Conservation (phyloP, 2,888 invertebrate genomes). For the Lepidocyrtinus sp. region DNA sequence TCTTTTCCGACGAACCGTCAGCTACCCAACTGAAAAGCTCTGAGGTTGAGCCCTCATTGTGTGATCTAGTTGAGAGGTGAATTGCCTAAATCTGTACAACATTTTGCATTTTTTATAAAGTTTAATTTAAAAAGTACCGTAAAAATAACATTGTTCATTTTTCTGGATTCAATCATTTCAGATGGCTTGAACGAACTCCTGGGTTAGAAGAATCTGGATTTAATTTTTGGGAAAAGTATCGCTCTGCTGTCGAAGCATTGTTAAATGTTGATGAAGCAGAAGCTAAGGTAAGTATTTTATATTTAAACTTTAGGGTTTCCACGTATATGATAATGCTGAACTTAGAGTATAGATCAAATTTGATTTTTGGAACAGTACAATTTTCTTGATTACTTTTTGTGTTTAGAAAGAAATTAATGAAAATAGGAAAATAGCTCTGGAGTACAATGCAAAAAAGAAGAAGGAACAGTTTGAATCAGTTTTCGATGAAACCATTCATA, state of each 20-base stretch:
- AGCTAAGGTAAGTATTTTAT: conserved; percentile 78
- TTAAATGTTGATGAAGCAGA: conserved; percentile 79
- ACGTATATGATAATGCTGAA: neutral
- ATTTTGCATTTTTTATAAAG: too few species aligned
- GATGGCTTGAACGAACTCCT: conserved; percentile 95
- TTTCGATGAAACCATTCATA: conserved; percentile 88
- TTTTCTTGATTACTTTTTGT: neutral
- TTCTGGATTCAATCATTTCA: conserved; percentile 28
- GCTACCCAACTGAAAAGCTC: conserved; percentile 78
- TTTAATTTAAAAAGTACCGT: neutral
- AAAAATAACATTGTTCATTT: conserved; percentile 9
- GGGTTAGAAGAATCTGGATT: conserved; percentile 89
- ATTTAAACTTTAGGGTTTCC: neutral
- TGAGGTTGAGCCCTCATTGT: conserved; percentile 87
- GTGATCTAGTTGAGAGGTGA: conserved; percentile 84
- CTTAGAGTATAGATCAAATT: neutral
- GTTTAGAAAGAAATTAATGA: conserved; percentile 78
- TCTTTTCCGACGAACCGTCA: conserved; percentile 85
- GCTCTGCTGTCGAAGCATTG: conserved; percentile 81
- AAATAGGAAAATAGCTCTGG: conserved; percentile 78
- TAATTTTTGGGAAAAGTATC: conserved; percentile 95
- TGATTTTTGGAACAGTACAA: neutral
- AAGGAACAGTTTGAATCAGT: conserved; percentile 91
- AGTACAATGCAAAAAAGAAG: conserved; percentile 84
- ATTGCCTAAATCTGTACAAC: neutral